Base-by-base conservation (phyloP, 2,113 vertebrate genomes). In the Entelurus aequoreus region DNA sequence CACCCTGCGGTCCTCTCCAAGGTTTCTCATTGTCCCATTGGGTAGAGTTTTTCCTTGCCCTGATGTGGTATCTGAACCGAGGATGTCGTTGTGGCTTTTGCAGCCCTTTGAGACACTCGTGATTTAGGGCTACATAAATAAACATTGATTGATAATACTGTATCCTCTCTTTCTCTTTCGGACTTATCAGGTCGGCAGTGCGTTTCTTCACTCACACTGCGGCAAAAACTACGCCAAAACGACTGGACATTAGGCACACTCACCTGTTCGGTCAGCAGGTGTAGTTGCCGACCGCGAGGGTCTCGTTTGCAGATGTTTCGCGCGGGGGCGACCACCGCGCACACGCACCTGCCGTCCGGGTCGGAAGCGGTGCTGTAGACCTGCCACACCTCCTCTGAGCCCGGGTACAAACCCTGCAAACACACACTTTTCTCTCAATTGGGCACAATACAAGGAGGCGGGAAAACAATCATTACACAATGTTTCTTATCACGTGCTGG, bases 351-450 rank as follows among this genome's bases (percentile, higher is more conserved):
- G 51, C 95, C 96, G 5, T 97, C 94, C 0, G 93, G 93, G 69
- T 98, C 96, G 16, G 97, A 95, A 0, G 94, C 95, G 0, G 95
- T 97, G 65, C 95, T 97, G 76, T 95, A 98, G 48, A 98, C 94
- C 82, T 99, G 96, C 97, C 96, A 99, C 37, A 93, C 94, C 78
- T 98, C 96, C 77, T 95, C 94, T 14, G 94, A 92, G 21, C 94
- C 90, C 0, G 87, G 89, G 62, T 88, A 88, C 75, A 86, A 53
- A 5, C 85, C 89, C 89, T 91, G 78, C 67, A 69, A 57, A 75
- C 51, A 77, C 19, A 75, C 48, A 54, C 8, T 13, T 28, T 28
- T 28, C 28, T 28, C 28, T 28, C 28, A 28, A 28, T 2, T 28
- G 1, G 4, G 28, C 19, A 19, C 19, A n/a, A 51, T 51, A 21